Base-by-base conservation (phyloP, 1,140 invertebrate genomes). In the Heliconius eleuchia region DNA sequence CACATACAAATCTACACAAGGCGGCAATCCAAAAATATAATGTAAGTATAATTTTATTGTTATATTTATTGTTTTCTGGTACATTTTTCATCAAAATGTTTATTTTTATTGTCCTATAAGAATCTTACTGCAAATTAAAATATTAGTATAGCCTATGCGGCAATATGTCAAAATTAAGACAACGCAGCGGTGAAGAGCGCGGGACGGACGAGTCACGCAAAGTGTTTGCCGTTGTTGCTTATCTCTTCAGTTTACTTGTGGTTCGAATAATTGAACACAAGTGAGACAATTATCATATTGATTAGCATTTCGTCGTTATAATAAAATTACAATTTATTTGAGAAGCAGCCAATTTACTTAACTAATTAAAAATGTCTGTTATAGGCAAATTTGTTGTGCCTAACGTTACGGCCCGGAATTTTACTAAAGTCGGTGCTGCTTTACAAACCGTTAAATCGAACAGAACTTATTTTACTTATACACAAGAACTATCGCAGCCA, bases 401-500 rank as follows among this genome's bases (percentile, higher is more conserved):
- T 73, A 86, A 86, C 77, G 85, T 91, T 72, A 84, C 88, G 11
- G 85, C 81, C 23, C 82, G 84, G 74, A 89, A 89, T 87, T 86
- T 92, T 70, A 79, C 86, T 37, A 88, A 86, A 86, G 80, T 92
- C 76, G 83, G 87, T 81, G 87, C 87, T 72, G 88, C 89, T 34
- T 84, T 93, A 74, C 86, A 85, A 76, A 83, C 78, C 83, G 85
- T 82, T n/a, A 91, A 90, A 81, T 85, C 84, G 37, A 91, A 89
- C 83, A 91, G 92, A 81, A 95, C 87, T 81, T 96, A 94, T 84
- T 96, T 95, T 83, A 95, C 95, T 27, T 95, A 96, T 75, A 93
- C 95, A 23, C 92, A 94, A 79, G 95, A 95, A 78, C 84, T 95
- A 78, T 94, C 95, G 13, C 95, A 96, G 88, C 95, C 95, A 73